Evolutionary conservation across 2,888 invertebrate species (phyloP).

Genomic region (Arge pagana): DNA sequence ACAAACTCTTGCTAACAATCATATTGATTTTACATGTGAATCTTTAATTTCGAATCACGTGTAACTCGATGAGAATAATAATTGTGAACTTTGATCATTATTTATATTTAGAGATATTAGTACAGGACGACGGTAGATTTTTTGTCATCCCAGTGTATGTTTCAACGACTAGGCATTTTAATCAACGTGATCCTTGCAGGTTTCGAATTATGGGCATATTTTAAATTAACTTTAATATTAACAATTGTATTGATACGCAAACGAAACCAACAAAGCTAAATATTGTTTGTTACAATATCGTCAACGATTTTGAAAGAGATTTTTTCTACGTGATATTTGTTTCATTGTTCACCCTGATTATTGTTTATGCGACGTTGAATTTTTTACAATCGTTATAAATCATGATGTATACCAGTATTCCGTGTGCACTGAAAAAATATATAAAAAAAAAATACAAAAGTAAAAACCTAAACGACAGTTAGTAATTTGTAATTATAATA

Average conservation of each 20-base stretch:
- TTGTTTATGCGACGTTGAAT: constrained; percentile 4
- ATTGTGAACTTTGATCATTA: too few species aligned
- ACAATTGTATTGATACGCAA: constrained; percentile 2
- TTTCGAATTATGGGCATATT: constrained; percentile 20
- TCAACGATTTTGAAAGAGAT: constrained; percentile 4
- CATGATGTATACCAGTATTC: constrained; percentile 14
- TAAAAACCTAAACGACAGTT: constrained; percentile 15
- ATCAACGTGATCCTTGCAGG: constrained; percentile 8
- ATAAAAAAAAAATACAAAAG: constrained; percentile 19
- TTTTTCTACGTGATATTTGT: constrained; percentile 3
- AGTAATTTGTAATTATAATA: constrained; percentile 9
- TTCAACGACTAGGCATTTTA: too few species aligned
- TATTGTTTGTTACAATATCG: constrained; percentile 18
- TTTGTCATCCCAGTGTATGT: too few species aligned
- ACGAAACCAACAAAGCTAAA: background rate
- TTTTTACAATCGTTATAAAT: constrained; percentile 5
- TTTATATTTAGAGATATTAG: too few species aligned
- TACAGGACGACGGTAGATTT: too few species aligned
- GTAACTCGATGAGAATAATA: too few species aligned
- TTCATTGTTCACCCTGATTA: constrained; percentile 3
- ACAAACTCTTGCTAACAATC: too few species aligned
- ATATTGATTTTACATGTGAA: too few species aligned
- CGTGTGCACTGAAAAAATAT: constrained; percentile 11
- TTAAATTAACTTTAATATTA: constrained; percentile 16
- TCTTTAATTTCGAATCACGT: too few species aligned